phyloP scores from a whole-genome alignment of 35 echinoderm and acorn worm species.

The Strongylocentrotus purpuratus region DNA sequence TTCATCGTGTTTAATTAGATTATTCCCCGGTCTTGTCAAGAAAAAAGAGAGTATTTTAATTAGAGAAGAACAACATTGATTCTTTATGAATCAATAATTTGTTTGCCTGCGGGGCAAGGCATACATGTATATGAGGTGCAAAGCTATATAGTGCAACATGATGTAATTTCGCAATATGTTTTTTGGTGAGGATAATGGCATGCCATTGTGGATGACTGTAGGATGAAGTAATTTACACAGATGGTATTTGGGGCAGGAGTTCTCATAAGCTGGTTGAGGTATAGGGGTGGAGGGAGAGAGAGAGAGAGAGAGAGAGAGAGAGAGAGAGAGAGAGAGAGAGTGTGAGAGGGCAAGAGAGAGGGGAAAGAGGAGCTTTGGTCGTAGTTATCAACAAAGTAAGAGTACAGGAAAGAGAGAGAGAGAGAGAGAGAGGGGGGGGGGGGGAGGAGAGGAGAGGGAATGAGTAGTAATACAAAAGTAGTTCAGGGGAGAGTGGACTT shows the following conservation, averaged over 20 bases:
- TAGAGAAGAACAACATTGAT: constrained; percentile 45
- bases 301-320: neutral
- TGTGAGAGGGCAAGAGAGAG: neutral
- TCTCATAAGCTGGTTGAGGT: neutral
- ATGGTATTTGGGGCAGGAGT: neutral
- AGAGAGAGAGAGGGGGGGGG: neutral
- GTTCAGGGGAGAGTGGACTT: neutral
- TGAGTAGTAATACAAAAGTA: neutral
- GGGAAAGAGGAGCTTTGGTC: too few relatives aligned
- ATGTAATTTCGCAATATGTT: constrained; percentile 24
- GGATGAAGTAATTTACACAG: constrained; percentile 16
- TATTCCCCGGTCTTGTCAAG: constrained; percentile 10
- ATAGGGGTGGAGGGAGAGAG: neutral
- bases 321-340: neutral
- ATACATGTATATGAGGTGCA: neutral
- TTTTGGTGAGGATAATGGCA: neutral
- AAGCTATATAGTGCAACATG: neutral
- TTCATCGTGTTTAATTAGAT: constrained; percentile 22
- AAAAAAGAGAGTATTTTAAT: constrained; percentile 41
- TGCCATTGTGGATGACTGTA: neutral
- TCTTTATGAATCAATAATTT: constrained; percentile 42
- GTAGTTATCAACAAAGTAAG: too few relatives aligned
- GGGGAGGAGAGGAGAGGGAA: neutral
- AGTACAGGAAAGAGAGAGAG: too few relatives aligned
- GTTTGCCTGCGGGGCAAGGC: neutral